Percentiles rank a stretch among this genome's conserved stretches.
These are phyloP conservation scores for Nematopogon swammerdamellus DNA, from an alignment of 2,888 invertebrate genomes.

Conservation along the genomic window DNA sequence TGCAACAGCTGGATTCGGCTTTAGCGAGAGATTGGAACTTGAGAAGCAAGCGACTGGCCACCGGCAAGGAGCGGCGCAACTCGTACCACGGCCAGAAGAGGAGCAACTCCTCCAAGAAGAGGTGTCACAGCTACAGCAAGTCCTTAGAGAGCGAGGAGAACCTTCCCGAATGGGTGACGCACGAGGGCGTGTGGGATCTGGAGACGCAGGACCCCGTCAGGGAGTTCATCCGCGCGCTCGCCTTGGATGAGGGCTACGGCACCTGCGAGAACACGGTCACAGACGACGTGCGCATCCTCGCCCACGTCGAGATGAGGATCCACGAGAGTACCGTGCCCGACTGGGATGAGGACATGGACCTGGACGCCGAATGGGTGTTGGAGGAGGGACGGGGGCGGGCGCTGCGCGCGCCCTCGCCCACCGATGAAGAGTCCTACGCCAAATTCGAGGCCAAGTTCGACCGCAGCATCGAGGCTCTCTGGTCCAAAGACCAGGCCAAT, in stretches of 20 bases:
- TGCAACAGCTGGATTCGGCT: constrained; percentile 37
- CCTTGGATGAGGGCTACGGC: constrained; percentile 49
- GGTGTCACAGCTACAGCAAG: constrained; percentile 38
- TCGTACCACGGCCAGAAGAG: constrained; percentile 39
- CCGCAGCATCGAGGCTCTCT: constrained; percentile 64
- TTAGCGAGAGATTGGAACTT: constrained; percentile 34
- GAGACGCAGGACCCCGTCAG: constrained; percentile 46
- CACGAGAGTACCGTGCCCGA: constrained; percentile 30
- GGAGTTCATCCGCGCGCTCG: constrained; percentile 45
- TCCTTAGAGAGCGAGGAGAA: constrained; percentile 43
- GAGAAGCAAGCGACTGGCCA: constrained; percentile 32
- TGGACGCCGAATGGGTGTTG: constrained; percentile 32
- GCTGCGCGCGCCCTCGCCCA: constrained; percentile 25
- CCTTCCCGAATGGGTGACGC: constrained; percentile 54
- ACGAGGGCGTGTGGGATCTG: constrained; percentile 50
- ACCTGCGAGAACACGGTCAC: constrained; percentile 48
- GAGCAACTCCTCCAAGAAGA: constrained; percentile 25
- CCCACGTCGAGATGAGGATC: constrained; percentile 22
- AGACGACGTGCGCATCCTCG: constrained; percentile 30
- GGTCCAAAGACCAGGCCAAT: constrained; percentile 52
- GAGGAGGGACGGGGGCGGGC: constrained; percentile 27
- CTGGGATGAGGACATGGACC: constrained; percentile 34
- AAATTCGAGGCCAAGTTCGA: constrained; percentile 66
- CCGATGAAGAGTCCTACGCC: constrained; percentile 54
- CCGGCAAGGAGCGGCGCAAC: constrained; percentile 42